These are phyloP conservation scores for Tribolium freemani DNA, from an alignment of 2,888 invertebrate species.

Conservation along the genomic window DNA sequence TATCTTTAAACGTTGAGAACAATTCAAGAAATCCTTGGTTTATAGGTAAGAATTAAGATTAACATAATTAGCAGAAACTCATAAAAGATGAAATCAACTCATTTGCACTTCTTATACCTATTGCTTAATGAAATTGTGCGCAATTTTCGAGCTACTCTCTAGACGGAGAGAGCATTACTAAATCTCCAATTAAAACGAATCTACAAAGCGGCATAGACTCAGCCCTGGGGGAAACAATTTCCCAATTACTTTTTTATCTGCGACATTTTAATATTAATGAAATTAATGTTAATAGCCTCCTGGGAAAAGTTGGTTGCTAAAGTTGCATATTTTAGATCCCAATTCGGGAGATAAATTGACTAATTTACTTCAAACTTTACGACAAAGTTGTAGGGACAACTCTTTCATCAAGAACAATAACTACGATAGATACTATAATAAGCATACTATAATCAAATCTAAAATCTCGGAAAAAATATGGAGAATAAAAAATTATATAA, in stretches of 20 bases:
- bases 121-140: no score
- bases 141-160: no score
- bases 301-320: not conserved
- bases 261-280: slow-evolving; percentile 36
- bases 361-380: slow-evolving; percentile 24
- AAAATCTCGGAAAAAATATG: no score
- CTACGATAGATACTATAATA: no score
- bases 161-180: not conserved
- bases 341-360: slow-evolving; percentile 6
- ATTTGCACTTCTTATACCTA: no score
- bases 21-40: slow-evolving; percentile 97
- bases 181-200: not conserved
- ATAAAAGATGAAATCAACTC: no score
- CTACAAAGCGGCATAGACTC: not conserved
- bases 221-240: slow-evolving; percentile 11
- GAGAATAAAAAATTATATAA: no score
- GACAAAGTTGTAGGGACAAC: slow-evolving; percentile 4
- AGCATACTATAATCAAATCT: no score
- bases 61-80: no score
- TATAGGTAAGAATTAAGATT: slow-evolving; percentile 76
- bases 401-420: not conserved
- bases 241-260: slow-evolving; percentile 27
- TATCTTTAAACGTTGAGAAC: slow-evolving; percentile 85
- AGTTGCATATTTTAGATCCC: slow-evolving; percentile 14
- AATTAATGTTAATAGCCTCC: slow-evolving; percentile 38